Base-by-base conservation (phyloP, 2,888 invertebrate species). In the Phengaris arion region DNA sequence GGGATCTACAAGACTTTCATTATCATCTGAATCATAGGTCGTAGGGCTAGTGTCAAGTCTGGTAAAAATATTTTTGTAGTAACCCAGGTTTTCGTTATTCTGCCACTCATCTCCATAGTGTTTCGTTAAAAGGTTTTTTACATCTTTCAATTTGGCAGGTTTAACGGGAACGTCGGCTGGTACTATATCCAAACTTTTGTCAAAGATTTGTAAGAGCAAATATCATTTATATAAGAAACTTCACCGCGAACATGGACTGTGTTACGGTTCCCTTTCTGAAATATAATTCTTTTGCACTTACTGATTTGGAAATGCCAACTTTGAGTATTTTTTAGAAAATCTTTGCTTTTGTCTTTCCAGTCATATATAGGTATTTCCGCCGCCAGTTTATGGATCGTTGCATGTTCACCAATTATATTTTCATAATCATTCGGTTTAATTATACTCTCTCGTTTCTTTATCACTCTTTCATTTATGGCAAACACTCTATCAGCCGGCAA, bases 71-170 rank as follows among this genome's bases (percentile, higher is more conserved):
- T 78, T 78, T 76, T 78, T 59, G 74, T 77, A 78, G 64, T 77
- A 77, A 68, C 15, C 68, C 5, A 78, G 74, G 70, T 77, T 55
- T 76, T 76, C 74, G 70, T 57, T 55, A 57, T 74, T 68, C 75
- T 75, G 75, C 77, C 76, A 78, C 22, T 75, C 76, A 74, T 78
- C 35, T 76, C 75, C 77, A 75, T 74, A 78, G 72, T 78, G 78
- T 75, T 78, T 77, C 52, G 74, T 76, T 64, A 78, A 74, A 68
- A 75, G 75, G 55, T 76, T 76, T n/a, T 76, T 76, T n/a, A 77
- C 75, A 68, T 76, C 77, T 48, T 78, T 78, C 57, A 76, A 59
- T 74, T 78, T 78, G 75, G 75, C 77, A 77, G 77, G 76, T 74
- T 75, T 77, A 76, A 59, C 74, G 13, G 68, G 35, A 35, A 68